phyloP scores from a whole-genome alignment of 2,888 invertebrate species.

The Cataglyphis cursor region DNA sequence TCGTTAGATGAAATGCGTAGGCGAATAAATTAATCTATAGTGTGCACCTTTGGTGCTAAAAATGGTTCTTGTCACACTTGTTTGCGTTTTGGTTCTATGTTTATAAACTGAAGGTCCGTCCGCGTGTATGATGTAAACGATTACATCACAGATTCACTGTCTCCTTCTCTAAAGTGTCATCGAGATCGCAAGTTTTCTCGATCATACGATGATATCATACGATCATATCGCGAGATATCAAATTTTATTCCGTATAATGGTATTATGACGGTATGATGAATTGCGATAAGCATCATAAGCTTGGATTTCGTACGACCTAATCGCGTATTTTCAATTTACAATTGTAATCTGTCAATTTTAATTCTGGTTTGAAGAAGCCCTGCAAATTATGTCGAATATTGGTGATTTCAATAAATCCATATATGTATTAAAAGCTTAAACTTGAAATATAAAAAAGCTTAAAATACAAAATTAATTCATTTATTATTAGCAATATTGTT shows the following conservation, averaged over 20 bases:
- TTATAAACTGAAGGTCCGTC: constrained; percentile 28
- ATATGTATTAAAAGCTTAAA: neutral
- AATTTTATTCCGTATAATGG: neutral
- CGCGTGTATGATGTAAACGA: constrained; percentile 25
- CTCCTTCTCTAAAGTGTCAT: neutral
- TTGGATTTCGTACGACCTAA: neutral
- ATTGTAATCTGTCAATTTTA: neutral
- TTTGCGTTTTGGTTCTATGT: constrained; percentile 6
- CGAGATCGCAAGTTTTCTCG: neutral
- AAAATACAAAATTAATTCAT: neutral
- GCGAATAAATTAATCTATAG: constrained; percentile 14
- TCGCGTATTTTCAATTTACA: neutral
- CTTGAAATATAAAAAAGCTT: neutral
- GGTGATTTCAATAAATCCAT: neutral
- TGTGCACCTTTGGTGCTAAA: constrained; percentile 24
- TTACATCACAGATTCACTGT: constrained; percentile 26
- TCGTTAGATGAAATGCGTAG: neutral
- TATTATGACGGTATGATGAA: neutral
- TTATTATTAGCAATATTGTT: constrained; percentile 2
- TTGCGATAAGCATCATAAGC: neutral
- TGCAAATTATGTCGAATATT: neutral
- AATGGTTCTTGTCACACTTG: constrained; percentile 2
- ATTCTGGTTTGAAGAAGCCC: neutral
- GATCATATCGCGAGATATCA: neutral
- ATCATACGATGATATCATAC: too few species aligned